phyloP scores from a whole-genome alignment of 2,797 vertebrate species.

The Coracias cyanogaster region DNA sequence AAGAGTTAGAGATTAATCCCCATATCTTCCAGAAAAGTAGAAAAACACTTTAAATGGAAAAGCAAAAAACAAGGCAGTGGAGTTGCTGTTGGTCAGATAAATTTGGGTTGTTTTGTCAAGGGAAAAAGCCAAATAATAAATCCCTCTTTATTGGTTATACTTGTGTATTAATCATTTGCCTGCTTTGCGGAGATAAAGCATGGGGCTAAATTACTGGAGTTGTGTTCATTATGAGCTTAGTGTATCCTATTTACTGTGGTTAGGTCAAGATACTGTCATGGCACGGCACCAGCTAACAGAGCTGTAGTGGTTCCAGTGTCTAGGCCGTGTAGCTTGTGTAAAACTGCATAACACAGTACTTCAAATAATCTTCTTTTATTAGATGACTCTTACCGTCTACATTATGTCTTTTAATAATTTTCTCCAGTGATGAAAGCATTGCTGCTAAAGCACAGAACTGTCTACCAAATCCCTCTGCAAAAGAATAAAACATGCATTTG shows the following conservation, averaged over 20 bases:
- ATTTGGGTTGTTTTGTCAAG: neutral
- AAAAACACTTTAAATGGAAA: neutral
- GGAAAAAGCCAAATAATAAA: neutral
- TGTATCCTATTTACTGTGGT: neutral
- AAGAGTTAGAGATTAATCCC: neutral
- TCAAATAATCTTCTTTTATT: neutral
- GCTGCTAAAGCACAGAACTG: neutral
- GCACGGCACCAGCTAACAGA: neutral
- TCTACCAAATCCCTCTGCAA: neutral
- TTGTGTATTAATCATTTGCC: neutral
- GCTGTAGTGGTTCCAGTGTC: neutral
- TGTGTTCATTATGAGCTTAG: neutral
- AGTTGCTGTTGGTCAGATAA: neutral
- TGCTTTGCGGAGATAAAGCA: neutral
- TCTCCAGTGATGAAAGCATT: neutral
- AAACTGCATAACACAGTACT: neutral
- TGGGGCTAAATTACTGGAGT: neutral
- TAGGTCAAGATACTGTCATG: neutral
- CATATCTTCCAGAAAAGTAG: neutral
- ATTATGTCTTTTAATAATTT: neutral
- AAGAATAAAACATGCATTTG: neutral
- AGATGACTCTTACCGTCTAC: neutral
- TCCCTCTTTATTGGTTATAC: neutral
- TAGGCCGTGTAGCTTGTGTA: neutral
- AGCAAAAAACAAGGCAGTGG: neutral